Conservation (phyloP, 2,113 vertebrate species). For the Leptobrachium ailaonicum region DNA sequence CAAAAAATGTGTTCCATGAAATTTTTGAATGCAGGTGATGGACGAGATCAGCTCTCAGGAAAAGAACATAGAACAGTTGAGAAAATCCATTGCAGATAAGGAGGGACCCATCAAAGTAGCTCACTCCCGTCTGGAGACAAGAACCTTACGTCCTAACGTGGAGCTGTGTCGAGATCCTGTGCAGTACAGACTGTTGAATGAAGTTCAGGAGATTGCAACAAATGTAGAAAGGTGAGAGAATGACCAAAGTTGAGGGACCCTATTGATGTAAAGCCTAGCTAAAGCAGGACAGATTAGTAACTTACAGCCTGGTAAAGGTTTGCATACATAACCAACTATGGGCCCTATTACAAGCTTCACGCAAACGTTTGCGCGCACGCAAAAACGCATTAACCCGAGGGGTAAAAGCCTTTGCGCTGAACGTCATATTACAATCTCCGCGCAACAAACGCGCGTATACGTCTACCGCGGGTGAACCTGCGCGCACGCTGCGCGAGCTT, state of each 20-base stretch:
- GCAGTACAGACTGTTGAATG: constrained; percentile 73
- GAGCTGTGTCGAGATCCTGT: constrained; percentile 79
- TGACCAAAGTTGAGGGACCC: not conserved
- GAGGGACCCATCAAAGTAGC: constrained; percentile 75
- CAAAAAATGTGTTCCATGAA: not conserved
- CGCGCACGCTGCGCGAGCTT: too few species aligned
- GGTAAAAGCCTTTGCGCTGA: too few species aligned
- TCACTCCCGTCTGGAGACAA: constrained; percentile 71
- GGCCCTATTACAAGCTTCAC: too few species aligned
- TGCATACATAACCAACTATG: too few species aligned
- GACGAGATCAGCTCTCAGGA: constrained; percentile 76
- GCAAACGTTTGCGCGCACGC: too few species aligned
- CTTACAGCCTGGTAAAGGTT: too few species aligned
- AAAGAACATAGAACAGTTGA: constrained; percentile 72
- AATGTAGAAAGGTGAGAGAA: constrained; percentile 73
- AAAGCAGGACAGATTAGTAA: too few species aligned
- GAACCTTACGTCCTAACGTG: constrained; percentile 73
- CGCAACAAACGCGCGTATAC: too few species aligned
- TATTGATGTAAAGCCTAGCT: too few species aligned
- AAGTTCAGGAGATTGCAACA: constrained; percentile 74
- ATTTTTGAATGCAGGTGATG: constrained; percentile 70
- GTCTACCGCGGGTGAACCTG: too few species aligned
- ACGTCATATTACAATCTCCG: too few species aligned
- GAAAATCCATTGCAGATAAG: constrained; percentile 73
- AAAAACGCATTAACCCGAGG: too few species aligned